Conservation (phyloP, 2,888 invertebrate species). For the Ichneumoninae sp. region DNA sequence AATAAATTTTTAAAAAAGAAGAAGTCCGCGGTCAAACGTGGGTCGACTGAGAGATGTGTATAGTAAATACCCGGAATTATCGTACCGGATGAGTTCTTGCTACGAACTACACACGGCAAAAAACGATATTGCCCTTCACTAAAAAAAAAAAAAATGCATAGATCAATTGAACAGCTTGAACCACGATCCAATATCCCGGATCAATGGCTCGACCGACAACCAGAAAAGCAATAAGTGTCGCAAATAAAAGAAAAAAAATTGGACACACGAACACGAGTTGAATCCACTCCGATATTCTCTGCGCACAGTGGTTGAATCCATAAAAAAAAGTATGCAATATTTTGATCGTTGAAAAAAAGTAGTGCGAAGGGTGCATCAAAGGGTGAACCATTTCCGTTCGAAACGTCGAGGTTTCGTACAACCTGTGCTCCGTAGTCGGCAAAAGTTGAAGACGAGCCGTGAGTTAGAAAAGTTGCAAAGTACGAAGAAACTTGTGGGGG, state of each 20-base stretch:
- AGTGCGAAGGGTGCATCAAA: constrained; percentile 41
- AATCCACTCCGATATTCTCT: neutral
- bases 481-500: neutral
- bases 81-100: neutral
- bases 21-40: neutral
- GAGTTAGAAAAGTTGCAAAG: neutral
- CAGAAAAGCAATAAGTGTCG: neutral
- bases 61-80: neutral
- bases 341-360: constrained; percentile 13
- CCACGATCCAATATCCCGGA: neutral
- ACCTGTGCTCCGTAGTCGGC: neutral
- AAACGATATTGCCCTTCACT: neutral
- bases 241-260: neutral
- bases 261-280: neutral
- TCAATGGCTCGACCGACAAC: neutral
- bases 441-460: constrained; percentile 17
- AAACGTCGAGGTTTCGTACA: constrained; percentile 19
- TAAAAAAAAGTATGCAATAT: neutral
- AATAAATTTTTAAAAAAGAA: neutral
- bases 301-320: neutral
- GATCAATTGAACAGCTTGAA: neutral
- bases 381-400: constrained; percentile 41
- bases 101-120: neutral
- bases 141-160: neutral
- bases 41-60: neutral